Evolutionary conservation across 2,113 vertebrate genomes (phyloP), one percentile per base, ranked within the genome.

Genomic region (Megaceryle torquata): DNA sequence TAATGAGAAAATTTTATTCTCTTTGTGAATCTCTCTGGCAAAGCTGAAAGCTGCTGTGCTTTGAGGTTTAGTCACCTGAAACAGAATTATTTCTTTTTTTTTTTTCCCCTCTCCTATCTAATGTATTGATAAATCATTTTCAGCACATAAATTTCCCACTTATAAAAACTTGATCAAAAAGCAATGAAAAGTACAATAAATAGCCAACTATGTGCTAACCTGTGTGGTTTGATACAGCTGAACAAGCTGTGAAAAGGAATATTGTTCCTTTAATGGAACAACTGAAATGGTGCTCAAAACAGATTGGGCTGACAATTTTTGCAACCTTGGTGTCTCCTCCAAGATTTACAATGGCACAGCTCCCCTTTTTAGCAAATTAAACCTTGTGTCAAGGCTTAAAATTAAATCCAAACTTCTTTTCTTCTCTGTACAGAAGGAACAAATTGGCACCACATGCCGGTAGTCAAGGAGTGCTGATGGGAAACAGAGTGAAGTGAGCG

Each of bases 281-380:
- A 6, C 80, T 94, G 72, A 95, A 97, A 92, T n/a, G 51, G 74
- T 56, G 76, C 88, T 96, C 92, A 86, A 91, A 93, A 96, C 93
- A 95, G 91, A 96, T 88, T 92, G 95, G 88, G 78, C 90, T 97
- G 97, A 97, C 95, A 97, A 92, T 74, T 95, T 94, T 68, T 89
- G 91, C 96, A 96, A 97, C 95, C 96, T 97, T 94, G 92, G 94
- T 94, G 96, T 97, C 95, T 97, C 95, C 96, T 97, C 86, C 82
- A 98, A 97, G 98, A 98, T 98, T 98, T 98, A 98, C 95, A 94
- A 97, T 97, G 91, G 94, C 94, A 96, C 80, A 94, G 89, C 94
- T 98, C 96, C 94, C 95, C 96, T 95, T 97, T 98, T 98, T 97
- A 98, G 97, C 96, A 97, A 97, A 98, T 98, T 98, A 98, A 98